phyloP scores from a whole-genome alignment of 1,140 invertebrate genomes.

The Lasaia peninsularis region DNA sequence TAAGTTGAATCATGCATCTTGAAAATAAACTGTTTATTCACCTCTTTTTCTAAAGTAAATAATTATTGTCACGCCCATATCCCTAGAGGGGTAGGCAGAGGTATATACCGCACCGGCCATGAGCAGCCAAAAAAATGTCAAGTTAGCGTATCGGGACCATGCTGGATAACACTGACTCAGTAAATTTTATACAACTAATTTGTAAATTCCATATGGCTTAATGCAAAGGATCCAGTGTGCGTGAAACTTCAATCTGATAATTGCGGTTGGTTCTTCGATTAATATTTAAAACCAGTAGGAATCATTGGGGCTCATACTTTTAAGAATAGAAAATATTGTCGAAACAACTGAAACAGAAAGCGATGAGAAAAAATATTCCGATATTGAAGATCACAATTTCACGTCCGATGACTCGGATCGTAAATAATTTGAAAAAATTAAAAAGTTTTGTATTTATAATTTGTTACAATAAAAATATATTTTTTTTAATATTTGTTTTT shows the following conservation, averaged over 20 bases:
- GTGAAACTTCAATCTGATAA: slow-evolving; percentile 28
- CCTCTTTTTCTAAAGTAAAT: too few species aligned
- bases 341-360: slow-evolving; percentile 26
- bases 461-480: too few species aligned
- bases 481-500: too few species aligned
- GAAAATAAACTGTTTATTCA: too few species aligned
- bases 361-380: slow-evolving; percentile 17
- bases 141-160: too few species aligned
- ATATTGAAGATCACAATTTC: slow-evolving; percentile 20
- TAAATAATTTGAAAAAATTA: slow-evolving; percentile 20
- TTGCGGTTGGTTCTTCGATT: slow-evolving; percentile 19
- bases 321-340: slow-evolving; percentile 30
- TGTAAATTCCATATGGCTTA: slow-evolving; percentile 33
- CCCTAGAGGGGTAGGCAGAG: too few species aligned
- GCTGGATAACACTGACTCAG: slow-evolving; percentile 37
- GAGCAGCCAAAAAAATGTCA: too few species aligned
- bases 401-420: slow-evolving; percentile 17
- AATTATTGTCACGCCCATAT: too few species aligned
- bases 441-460: slow-evolving; percentile 21
- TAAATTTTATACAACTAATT: slow-evolving; percentile 32
- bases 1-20: too few species aligned
- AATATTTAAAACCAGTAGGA: slow-evolving; percentile 36
- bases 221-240: slow-evolving; percentile 34
- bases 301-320: slow-evolving; percentile 32
- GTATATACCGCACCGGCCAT: too few species aligned